Conservation (phyloP, 2,113 vertebrate genomes). For the Thalassarche chlororhynchos region DNA sequence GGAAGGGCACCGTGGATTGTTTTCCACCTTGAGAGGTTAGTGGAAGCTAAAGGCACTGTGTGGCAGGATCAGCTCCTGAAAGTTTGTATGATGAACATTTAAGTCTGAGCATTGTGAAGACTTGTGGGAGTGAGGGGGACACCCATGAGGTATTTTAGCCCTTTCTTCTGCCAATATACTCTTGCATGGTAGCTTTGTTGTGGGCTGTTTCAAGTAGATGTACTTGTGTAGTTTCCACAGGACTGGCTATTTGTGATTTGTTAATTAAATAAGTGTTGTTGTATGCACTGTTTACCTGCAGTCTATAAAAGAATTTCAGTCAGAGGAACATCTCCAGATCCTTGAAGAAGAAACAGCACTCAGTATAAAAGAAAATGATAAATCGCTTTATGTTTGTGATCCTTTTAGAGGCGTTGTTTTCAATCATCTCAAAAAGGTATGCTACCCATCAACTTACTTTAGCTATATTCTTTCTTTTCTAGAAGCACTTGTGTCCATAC, state of each 20-base stretch:
- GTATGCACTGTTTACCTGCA: conserved; percentile 48
- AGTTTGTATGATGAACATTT: neutral
- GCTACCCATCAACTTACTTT: neutral
- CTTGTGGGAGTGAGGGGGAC: neutral
- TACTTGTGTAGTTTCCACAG: neutral
- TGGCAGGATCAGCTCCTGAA: neutral
- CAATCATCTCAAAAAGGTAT: conserved; percentile 89
- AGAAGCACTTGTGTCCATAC: fast-evolving
- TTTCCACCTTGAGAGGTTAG: neutral
- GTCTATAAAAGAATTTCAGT: conserved; percentile 93
- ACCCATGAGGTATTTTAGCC: neutral
- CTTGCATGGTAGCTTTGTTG: neutral
- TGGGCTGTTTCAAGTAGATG: neutral
- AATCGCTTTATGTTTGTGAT: conserved; percentile 92
- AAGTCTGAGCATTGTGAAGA: neutral
- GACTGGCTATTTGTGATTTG: neutral
- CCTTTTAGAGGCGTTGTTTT: conserved; percentile 85
- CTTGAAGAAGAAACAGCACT: conserved; percentile 84
- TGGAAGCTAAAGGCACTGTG: neutral
- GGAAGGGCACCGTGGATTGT: neutral
- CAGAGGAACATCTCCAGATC: conserved; percentile 88
- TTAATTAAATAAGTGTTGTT: neutral
- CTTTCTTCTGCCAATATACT: neutral
- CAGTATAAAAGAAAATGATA: conserved; percentile 86
- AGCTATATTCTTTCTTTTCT: neutral